phyloP scores from a whole-genome alignment of 2,797 vertebrate species.

The Carapus acus region DNA sequence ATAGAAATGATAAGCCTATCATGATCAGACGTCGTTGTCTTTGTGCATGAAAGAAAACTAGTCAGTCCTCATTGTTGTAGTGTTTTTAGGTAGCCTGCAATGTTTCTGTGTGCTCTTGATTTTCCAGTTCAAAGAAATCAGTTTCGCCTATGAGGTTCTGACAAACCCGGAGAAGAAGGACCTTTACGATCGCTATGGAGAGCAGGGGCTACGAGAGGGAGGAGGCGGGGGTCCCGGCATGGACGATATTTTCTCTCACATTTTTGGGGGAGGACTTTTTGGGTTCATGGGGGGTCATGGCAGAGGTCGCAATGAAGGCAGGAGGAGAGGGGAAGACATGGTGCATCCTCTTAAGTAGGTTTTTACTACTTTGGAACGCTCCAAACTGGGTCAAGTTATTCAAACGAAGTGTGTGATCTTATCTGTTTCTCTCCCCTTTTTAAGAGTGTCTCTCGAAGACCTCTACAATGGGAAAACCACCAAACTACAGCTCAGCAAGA shows the following conservation, averaged over 20 bases:
- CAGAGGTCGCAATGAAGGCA: constrained; percentile 84
- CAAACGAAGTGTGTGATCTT: not conserved
- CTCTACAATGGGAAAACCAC: constrained; percentile 98
- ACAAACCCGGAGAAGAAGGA: constrained; percentile 97
- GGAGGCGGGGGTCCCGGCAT: constrained; percentile 91
- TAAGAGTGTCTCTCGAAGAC: constrained; percentile 97
- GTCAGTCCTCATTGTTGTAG: not conserved
- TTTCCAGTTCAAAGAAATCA: constrained; percentile 96
- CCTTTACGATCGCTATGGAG: constrained; percentile 94
- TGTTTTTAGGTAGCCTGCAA: not conserved
- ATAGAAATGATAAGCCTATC: no score
- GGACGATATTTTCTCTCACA: constrained; percentile 99
- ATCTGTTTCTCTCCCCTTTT: constrained; percentile 20
- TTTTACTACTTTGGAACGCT: constrained; percentile 30
- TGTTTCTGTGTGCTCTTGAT: not conserved
- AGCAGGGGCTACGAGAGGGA: constrained; percentile 95
- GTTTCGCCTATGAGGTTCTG: constrained; percentile 97
- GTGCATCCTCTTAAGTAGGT: constrained; percentile 94
- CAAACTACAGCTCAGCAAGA: constrained; percentile 99
- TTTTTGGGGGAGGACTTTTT: constrained; percentile 96
- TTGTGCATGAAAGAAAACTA: constrained; percentile 1
- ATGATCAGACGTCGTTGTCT: constrained; percentile 16
- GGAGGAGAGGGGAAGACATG: constrained; percentile 97
- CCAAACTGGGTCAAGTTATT: not conserved
- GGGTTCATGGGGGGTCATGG: constrained; percentile 94